Conservation (phyloP, 37 sponge, comb jelly and placozoan genomes). For the Ephydatia muelleri region DNA sequence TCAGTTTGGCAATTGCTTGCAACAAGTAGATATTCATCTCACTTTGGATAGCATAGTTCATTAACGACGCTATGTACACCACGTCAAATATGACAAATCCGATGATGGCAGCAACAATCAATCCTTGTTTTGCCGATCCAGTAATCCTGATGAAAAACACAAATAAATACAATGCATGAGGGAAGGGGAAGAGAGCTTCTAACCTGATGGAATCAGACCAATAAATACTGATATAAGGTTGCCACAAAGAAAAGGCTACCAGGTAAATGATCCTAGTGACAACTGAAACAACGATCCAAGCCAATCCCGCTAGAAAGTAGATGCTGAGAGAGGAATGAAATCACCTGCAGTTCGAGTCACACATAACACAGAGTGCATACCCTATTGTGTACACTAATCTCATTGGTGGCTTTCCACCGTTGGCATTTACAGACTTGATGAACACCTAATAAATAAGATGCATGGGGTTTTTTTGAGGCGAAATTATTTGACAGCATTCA, state of each 20-base stretch:
- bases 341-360: background rate
- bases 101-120: slow-evolving; percentile 36
- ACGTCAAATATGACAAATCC: slow-evolving; percentile 73
- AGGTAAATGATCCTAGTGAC: slow-evolving; percentile 29
- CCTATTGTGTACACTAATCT: slow-evolving; percentile 7
- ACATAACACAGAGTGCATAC: background rate
- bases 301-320: slow-evolving; percentile 22
- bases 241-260: slow-evolving; percentile 27
- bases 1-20: slow-evolving; percentile 36
- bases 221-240: slow-evolving; percentile 1
- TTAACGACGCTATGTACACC: slow-evolving; percentile 60
- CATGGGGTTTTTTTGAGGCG: no score
- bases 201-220: slow-evolving; percentile 25
- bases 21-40: slow-evolving; percentile 70
- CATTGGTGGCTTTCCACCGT: slow-evolving; percentile 3
- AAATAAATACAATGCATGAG: background rate
- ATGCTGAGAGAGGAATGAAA: background rate
- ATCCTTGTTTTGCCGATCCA: background rate
- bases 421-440: slow-evolving; percentile 8
- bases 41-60: slow-evolving; percentile 73
- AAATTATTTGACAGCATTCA: no score
- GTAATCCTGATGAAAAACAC: background rate
- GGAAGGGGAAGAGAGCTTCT: slow-evolving; percentile 5
- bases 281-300: slow-evolving; percentile 53
- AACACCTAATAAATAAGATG: slow-evolving; percentile 18